Conservation (phyloP, 2,888 invertebrate species). For the Aquatica leii region DNA sequence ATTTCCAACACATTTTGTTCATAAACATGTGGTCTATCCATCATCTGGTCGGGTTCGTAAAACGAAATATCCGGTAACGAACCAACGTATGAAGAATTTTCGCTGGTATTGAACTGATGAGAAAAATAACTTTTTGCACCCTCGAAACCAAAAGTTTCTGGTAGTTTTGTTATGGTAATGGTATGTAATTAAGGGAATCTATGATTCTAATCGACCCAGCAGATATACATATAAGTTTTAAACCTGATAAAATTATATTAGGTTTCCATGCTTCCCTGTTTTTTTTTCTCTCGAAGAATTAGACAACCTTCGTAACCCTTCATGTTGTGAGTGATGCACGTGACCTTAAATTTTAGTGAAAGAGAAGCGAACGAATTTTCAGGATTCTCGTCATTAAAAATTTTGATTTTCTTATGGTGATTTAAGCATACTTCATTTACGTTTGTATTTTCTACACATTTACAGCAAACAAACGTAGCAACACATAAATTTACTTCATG, state of each 20-base stretch:
- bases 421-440: not conserved
- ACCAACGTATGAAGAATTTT: constrained; percentile 44
- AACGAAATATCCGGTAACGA: constrained; percentile 34
- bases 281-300: not conserved
- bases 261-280: not conserved
- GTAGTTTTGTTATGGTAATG: constrained; percentile 5
- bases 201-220: constrained; percentile 1
- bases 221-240: constrained; percentile 8
- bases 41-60: constrained; percentile 43
- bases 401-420: not conserved
- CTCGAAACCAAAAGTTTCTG: constrained; percentile 1
- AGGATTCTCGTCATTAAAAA: not conserved
- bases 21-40: too few relatives aligned
- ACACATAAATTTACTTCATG: constrained; percentile 11
- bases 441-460: too few relatives aligned
- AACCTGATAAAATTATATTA: constrained; percentile 2
- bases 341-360: constrained; percentile 5
- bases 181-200: constrained; percentile 15
- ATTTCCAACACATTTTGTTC: too few relatives aligned
- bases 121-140: constrained; percentile 24
- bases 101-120: constrained; percentile 37
- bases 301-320: constrained; percentile 9
- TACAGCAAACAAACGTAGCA: too few relatives aligned
- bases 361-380: not conserved
- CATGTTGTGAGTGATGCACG: constrained; percentile 12